A percentile compares a stretch with the other conserved stretches of the same genome.
Conservation (phyloP, 2,888 invertebrate genomes). For the Cantharis nigra region DNA sequence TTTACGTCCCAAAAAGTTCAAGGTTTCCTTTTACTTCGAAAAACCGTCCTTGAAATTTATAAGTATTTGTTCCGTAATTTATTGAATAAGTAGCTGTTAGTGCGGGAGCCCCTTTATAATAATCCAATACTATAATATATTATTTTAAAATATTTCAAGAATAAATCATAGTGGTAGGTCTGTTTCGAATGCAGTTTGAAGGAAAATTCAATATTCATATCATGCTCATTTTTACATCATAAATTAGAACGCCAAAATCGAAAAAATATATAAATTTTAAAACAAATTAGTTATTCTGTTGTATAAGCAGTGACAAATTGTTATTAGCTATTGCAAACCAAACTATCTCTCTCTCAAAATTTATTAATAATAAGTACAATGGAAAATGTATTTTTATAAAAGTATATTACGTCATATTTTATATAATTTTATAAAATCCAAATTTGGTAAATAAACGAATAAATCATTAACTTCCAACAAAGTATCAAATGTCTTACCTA, state of each 20-base stretch:
- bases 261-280: not conserved
- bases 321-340: not conserved
- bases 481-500: not conserved
- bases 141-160: not conserved
- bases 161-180: not conserved
- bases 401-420: not conserved
- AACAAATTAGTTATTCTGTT: not conserved
- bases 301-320: not conserved
- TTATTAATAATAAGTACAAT: not conserved
- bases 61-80: not conserved
- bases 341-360: not conserved
- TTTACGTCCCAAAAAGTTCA: not conserved
- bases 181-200: not conserved
- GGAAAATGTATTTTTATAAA: not conserved
- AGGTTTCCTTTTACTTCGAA: not conserved
- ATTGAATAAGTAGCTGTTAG: not conserved
- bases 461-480: not conserved
- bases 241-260: not conserved
- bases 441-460: not conserved
- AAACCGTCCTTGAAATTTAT: not conserved
- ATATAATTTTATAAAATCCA: not conserved
- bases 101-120: not conserved
- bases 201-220: not conserved
- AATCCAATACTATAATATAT: not conserved
- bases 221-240: not conserved